Base-by-base conservation (phyloP, 2,113 vertebrate species). In the Alligator mississippiensis region DNA sequence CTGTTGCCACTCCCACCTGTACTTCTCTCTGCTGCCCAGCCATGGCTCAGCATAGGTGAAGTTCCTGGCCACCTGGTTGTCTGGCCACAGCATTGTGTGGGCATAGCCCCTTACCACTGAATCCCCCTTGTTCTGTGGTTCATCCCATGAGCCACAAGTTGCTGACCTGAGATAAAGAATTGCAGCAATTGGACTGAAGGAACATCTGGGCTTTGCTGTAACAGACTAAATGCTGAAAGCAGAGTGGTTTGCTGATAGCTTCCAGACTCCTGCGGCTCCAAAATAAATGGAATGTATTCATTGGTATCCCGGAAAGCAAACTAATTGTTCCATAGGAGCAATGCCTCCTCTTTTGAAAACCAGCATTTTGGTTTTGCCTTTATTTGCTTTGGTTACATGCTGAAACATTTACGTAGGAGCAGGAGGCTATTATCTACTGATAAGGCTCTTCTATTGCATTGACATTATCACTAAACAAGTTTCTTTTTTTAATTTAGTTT, bases 381-480 rank as follows among this genome's bases (percentile, higher is more conserved):
- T 94, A 34, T 94, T 96, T 97, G 87, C 93, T 96, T 96, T 93
- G 82, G 85, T 82, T 95, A 90, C 85, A 81, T 92, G 10, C 11
- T 1, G 38, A 94, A 78, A 90, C 38, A 77, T 97, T 96, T 93
- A 74, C 87, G 88, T 93, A 93, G 90, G 86, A 90, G 87, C 92
- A 93, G 94, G 88, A 88, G 91, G 93, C 70, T 90, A 85, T 19
- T 91, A 89, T 91, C 87, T 95, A 59, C 75, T 4, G 38, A 89
- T 90, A 96, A 92, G 22, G 5, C 70, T 84, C 87, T 95, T 92
- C 92, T 78, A 84, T 84, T 90, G 81, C 81, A 77, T 82, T 96
- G 80, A 87, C 93, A 76, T 96, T 97, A 93, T 97, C 87, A 86
- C 57, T 85, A 92, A 96, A 95, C 87, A 80, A 9, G 0, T 93